phyloP scores from a whole-genome alignment of 2,113 vertebrate species.

The Jaculus jaculus region DNA sequence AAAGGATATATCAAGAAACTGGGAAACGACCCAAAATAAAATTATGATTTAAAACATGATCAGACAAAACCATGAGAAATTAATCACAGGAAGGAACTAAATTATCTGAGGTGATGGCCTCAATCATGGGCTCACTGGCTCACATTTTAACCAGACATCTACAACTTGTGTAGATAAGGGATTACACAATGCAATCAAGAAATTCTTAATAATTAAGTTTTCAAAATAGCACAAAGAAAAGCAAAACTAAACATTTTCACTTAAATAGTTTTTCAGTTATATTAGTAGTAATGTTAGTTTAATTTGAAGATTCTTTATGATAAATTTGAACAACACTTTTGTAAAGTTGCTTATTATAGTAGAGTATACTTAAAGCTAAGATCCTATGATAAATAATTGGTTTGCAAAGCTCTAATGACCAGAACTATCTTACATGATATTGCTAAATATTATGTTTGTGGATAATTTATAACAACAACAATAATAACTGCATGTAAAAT shows the following conservation, averaged over 20 bases:
- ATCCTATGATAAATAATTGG: neutral
- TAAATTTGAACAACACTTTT: neutral
- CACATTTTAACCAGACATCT: neutral
- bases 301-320: neutral
- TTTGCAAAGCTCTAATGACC: conserved; percentile 4
- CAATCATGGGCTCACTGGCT: neutral
- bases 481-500: neutral
- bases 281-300: neutral
- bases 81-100: neutral
- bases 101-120: neutral
- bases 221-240: neutral
- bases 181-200: neutral
- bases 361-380: neutral
- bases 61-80: neutral
- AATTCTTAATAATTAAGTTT: neutral
- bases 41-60: neutral
- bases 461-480: neutral
- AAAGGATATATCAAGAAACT: neutral
- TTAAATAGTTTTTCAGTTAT: neutral
- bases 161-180: neutral
- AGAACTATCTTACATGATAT: neutral
- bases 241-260: neutral
- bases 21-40: neutral
- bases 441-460: neutral
- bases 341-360: neutral